Conservation (phyloP, 2,113 vertebrate genomes). For the Vanacampus margaritifer region DNA sequence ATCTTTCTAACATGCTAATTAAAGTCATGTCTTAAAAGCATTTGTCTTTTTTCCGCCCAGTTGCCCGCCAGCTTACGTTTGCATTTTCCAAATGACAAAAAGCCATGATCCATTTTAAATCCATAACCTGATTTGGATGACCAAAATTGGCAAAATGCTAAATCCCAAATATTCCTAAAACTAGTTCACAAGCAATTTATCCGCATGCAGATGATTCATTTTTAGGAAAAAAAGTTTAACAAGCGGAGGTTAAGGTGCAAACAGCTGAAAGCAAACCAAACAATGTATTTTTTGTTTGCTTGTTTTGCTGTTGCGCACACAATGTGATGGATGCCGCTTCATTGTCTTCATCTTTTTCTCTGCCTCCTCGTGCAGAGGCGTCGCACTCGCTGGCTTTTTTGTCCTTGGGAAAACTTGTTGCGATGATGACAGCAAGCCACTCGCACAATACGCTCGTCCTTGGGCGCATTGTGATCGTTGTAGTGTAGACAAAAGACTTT, state of each 20-base stretch:
- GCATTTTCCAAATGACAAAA: neutral
- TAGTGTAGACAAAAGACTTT: neutral
- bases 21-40: neutral
- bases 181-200: neutral
- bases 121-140: neutral
- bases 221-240: neutral
- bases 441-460: neutral
- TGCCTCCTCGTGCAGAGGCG: conserved; percentile 3
- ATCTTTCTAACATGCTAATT: neutral
- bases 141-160: neutral
- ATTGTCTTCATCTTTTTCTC: neutral
- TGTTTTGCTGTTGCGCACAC: neutral
- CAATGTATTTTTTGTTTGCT: neutral
- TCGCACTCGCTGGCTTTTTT: conserved; percentile 2
- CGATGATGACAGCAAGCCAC: conserved; percentile 42
- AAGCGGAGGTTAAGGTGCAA: neutral
- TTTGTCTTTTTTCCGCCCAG: neutral
- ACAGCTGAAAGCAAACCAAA: conserved; percentile 5
- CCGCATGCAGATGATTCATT: neutral
- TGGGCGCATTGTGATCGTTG: conserved; percentile 1
- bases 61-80: neutral
- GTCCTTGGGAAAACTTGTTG: conserved; percentile 34
- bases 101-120: neutral
- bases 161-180: neutral
- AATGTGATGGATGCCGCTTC: conserved; percentile 9